Base-by-base conservation (phyloP, 1,140 invertebrate genomes). In the Caenorhabditis brenneri region DNA sequence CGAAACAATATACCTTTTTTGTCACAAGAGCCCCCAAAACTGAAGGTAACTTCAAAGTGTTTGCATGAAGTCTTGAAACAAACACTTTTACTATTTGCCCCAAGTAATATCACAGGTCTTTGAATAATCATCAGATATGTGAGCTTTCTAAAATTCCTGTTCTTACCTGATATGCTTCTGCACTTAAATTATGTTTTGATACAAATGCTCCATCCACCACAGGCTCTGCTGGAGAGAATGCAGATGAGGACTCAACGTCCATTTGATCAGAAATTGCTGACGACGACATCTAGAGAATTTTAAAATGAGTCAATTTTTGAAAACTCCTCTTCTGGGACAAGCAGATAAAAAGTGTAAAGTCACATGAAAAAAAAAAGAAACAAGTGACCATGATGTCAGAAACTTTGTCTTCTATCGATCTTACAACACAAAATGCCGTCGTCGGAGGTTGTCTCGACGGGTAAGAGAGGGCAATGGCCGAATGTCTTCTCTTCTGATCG, bases 91-190 rank as follows among this genome's bases (percentile, higher is more conserved):
- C n/a, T n/a, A n/a, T n/a, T n/a, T n/a, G n/a, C n/a, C n/a, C n/a
- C n/a, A n/a, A n/a, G n/a, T n/a, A n/a, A n/a, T n/a, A n/a, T n/a
- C n/a, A n/a, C n/a, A n/a, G n/a, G n/a, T n/a, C n/a, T n/a, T n/a
- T n/a, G n/a, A n/a, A n/a, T n/a, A n/a, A n/a, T n/a, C n/a, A n/a
- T n/a, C n/a, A n/a, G n/a, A n/a, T n/a, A n/a, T n/a, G n/a, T n/a
- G n/a, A n/a, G n/a, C n/a, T n/a, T n/a, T n/a, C n/a, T n/a, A n/a
- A 42, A 42, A 27, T 16, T 42, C 5, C 31, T 31, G 24, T n/a
- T 42, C 49, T 78, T 33, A 88, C 87, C 87, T 89, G 89, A 85
- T 91, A 90, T 29, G 84, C 69, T 58, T 90, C 89, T 22, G 88
- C 88, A 24, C 86, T 89, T 48, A 79, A 36, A 65, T 91, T 90